Base-by-base conservation (phyloP, 2,113 vertebrate genomes). In the Macrotus californicus region DNA sequence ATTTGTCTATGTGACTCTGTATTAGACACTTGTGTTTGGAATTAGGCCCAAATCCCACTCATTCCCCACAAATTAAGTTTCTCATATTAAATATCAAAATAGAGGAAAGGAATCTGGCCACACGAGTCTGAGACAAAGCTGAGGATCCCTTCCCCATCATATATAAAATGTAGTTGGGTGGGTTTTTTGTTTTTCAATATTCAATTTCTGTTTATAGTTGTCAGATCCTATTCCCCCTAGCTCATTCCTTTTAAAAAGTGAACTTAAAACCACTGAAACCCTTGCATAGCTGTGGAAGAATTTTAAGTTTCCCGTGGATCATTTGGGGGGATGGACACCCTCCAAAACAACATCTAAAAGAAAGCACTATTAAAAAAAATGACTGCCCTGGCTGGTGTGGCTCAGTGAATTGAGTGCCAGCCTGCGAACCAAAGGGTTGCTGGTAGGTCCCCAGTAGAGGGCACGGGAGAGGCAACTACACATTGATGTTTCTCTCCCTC, bases 171-270 rank as follows among this genome's bases (percentile, higher is more conserved):
- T n/a, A 50, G 19, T 11, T 77, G 75, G 36, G 2, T 56, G 12
- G 43, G 21, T 21, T 39, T 34, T 46, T 80, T 39, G 56, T 59
- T 31, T 5, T 50, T n/a, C 11, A 43, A 3, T 69, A 43, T 70
- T 50, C 56, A 41, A 24, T 39, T 89, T 43, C 87, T 79, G 31
- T 73, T 94, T 34, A 79, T 2, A n/a, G 52, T 29, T 92, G 21
- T 48, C 76, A 80, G 75, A 16, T 92, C 54, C 79, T 75, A 61
- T 46, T 75, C 26, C 8, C 24, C 36, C 64, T 43, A 31, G 34
- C 69, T 96, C 48, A 81, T 61, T 41, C 31, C 66, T 93, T 91
- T 87, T 26, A 34, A 95, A 92, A 70, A 67, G 66, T 84, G 50
- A 82, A 66, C 31, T 66, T 76, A 16, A 36, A 94, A 72, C 80